phyloP scores from a whole-genome alignment of 2,797 vertebrate species.

The Synaphobranchus kaupii region DNA sequence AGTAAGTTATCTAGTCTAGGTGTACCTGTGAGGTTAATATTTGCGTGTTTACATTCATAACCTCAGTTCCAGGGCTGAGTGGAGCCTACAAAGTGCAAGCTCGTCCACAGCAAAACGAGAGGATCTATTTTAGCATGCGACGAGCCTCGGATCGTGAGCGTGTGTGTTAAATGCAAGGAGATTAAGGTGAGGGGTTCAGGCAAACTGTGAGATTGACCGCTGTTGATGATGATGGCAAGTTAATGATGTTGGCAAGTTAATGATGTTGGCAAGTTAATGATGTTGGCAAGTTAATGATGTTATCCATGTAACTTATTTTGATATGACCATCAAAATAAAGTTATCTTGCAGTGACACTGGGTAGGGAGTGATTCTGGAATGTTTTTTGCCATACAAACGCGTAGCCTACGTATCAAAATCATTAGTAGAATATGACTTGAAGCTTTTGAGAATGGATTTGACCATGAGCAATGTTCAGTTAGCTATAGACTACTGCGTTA shows the following conservation, averaged over 20 bases:
- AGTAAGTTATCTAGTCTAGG: not conserved
- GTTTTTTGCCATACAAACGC: not conserved
- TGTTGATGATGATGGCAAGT: conserved; percentile 50
- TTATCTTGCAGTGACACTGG: conserved; percentile 12
- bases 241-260: conserved; percentile 52
- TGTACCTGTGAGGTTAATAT: not conserved
- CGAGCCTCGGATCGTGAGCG: conserved; percentile 27
- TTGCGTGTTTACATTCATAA: not conserved
- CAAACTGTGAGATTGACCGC: not conserved
- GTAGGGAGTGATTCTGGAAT: not conserved
- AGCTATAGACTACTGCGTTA: not conserved
- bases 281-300: conserved; percentile 43
- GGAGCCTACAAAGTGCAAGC: conserved; percentile 38
- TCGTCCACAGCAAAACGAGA: conserved; percentile 34
- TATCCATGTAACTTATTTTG: conserved; percentile 28
- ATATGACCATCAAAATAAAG: not conserved
- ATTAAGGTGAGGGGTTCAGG: conserved; percentile 22
- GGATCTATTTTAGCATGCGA: conserved; percentile 42
- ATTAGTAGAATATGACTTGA: not conserved
- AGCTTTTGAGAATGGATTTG: not conserved
- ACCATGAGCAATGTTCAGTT: not conserved
- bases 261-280: conserved; percentile 54
- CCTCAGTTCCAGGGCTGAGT: conserved; percentile 20
- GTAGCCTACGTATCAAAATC: not conserved
- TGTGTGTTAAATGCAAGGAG: conserved; percentile 18